These are phyloP conservation scores for Eubasilissa regina DNA, from an alignment of 1,140 invertebrate genomes.

Conservation along the genomic window DNA sequence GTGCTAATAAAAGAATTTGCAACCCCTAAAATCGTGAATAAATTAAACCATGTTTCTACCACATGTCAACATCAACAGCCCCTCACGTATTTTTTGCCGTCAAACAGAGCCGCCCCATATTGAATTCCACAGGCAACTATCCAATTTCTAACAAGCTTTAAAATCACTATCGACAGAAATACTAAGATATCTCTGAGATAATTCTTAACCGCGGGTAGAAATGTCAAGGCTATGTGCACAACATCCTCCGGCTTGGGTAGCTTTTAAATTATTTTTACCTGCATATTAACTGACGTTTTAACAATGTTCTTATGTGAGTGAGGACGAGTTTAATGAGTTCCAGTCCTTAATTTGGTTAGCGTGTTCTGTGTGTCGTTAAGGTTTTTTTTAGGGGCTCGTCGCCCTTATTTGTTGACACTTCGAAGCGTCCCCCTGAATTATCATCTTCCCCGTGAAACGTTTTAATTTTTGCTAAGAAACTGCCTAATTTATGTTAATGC, in stretches of 20 bases:
- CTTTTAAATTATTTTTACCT: too few relatives aligned
- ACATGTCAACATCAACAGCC: constrained; percentile 32
- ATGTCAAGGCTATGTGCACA: too few relatives aligned
- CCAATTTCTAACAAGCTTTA: constrained; percentile 8
- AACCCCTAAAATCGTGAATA: background rate
- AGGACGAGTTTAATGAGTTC: constrained; percentile 2
- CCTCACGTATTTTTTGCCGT: background rate
- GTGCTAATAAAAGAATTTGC: constrained; percentile 17
- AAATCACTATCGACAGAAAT: background rate
- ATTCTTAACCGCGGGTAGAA: too few relatives aligned
- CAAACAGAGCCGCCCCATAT: constrained; percentile 3
- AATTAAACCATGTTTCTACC: constrained; percentile 26
- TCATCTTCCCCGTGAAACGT: constrained; percentile 2
- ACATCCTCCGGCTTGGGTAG: too few relatives aligned
- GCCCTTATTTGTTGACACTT: constrained; percentile 22
- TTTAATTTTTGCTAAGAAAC: background rate
- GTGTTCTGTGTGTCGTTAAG: background rate
- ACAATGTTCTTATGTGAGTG: too few relatives aligned
- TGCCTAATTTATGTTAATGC: constrained; percentile 1
- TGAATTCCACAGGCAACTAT: background rate
- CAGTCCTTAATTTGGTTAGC: background rate
- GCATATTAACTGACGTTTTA: too few relatives aligned
- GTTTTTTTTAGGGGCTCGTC: background rate
- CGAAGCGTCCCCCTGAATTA: constrained; percentile 1
- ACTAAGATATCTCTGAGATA: background rate